A percentile compares a stretch with the other conserved stretches of the same genome.
phyloP scores from a whole-genome alignment of 2,113 vertebrate species.

The Xiphorhynchus elegans region DNA sequence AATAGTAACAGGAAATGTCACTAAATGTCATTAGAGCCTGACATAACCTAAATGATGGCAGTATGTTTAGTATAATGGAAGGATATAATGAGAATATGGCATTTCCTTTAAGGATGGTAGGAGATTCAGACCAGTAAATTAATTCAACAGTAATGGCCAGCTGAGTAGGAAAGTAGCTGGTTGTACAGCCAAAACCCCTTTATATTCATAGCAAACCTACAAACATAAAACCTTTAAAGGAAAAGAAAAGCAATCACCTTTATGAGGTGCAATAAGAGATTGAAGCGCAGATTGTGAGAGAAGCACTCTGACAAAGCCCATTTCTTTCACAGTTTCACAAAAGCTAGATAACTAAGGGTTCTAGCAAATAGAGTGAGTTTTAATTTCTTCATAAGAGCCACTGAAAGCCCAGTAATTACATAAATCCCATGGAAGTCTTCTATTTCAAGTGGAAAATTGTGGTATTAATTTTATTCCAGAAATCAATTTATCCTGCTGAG shows the following conservation, averaged over 20 bases:
- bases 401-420: neutral
- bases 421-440: neutral
- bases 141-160: neutral
- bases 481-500: neutral
- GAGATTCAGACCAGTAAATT: slow-evolving; percentile 20
- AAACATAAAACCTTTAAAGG: neutral
- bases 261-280: neutral
- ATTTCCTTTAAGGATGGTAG: slow-evolving; percentile 39
- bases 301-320: neutral
- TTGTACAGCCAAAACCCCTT: neutral
- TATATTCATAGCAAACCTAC: neutral
- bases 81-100: slow-evolving; percentile 23
- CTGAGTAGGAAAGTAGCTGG: neutral
- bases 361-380: neutral
- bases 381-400: neutral
- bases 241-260: neutral
- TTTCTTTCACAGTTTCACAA: neutral
- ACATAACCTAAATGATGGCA: slow-evolving; percentile 20
- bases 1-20: slow-evolving; percentile 34
- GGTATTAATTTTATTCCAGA: neutral
- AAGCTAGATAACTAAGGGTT: neutral
- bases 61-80: slow-evolving; percentile 14
- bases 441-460: neutral
- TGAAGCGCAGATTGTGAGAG: neutral
- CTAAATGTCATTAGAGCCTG: slow-evolving; percentile 54